Conservation (phyloP, 2,797 vertebrate species). For the Gorsachius magnificus region DNA sequence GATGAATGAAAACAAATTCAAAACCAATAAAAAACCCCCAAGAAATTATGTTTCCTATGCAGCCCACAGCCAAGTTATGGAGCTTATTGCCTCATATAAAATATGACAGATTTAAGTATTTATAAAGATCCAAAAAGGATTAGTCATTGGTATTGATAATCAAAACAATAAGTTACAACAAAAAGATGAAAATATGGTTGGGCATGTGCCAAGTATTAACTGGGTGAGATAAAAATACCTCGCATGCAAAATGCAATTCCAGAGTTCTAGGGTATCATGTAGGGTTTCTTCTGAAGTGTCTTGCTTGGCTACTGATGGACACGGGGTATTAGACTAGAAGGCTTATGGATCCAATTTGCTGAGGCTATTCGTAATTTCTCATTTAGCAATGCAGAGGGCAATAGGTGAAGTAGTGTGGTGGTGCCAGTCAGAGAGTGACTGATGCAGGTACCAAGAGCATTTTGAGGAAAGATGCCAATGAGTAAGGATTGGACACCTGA, state of each 20-base stretch:
- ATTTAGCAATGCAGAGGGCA: not conserved
- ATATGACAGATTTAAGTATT: not conserved
- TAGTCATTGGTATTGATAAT: not conserved
- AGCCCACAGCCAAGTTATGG: not conserved
- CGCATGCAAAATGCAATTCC: not conserved
- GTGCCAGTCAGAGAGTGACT: not conserved
- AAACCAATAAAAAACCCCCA: not conserved
- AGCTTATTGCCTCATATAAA: not conserved
- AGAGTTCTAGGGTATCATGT: not conserved
- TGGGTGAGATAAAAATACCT: not conserved
- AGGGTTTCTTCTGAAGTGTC: not conserved
- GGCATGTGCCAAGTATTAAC: not conserved
- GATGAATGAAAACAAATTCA: conserved; percentile 31
- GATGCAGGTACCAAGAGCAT: not conserved
- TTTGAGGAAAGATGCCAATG: not conserved
- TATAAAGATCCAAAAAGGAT: not conserved
- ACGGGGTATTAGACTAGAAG: not conserved
- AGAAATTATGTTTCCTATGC: not conserved
- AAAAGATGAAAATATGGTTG: not conserved
- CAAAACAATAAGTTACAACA: conserved; percentile 8
- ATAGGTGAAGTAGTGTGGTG: not conserved
- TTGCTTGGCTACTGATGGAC: not conserved
- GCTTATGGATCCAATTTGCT: not conserved
- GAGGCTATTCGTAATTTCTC: not conserved
- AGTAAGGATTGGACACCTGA: not conserved